Evolutionary conservation across 1,140 invertebrate species (phyloP).

Genomic region (Saccostrea echinata): DNA sequence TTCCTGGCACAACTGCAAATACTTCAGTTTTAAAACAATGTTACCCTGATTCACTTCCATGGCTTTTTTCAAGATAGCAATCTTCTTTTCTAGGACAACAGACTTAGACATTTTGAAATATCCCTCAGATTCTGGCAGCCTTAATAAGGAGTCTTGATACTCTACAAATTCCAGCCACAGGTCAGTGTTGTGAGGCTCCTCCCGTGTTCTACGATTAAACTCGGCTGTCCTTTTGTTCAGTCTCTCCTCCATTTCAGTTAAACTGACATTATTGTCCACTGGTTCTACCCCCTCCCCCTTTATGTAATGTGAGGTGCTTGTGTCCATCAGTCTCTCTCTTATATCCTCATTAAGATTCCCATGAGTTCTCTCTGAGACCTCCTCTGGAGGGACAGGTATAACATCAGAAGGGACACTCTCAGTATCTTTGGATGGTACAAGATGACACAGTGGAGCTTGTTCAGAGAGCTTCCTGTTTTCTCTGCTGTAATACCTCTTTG

Average conservation of each 20-base stretch:
- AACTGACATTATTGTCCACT: not conserved
- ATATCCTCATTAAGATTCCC: slow-evolving; percentile 44
- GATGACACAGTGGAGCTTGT: slow-evolving; percentile 41
- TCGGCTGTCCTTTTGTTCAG: slow-evolving; percentile 68
- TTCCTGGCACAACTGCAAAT: slow-evolving; percentile 76
- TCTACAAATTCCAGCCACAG: slow-evolving; percentile 81
- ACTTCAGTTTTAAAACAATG: slow-evolving; percentile 76
- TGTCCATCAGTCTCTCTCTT: slow-evolving; percentile 65
- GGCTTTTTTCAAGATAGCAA: slow-evolving; percentile 80
- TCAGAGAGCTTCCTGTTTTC: slow-evolving; percentile 60
- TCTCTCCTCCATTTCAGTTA: slow-evolving; percentile 34
- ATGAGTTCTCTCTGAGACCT: not conserved
- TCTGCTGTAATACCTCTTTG: slow-evolving; percentile 69
- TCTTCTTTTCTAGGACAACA: slow-evolving; percentile 79
- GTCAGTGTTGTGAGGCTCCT: slow-evolving; percentile 77
- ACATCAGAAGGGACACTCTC: not conserved
- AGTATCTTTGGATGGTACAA: slow-evolving; percentile 46
- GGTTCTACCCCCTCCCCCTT: slow-evolving; percentile 59
- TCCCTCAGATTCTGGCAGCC: slow-evolving; percentile 37
- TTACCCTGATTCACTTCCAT: slow-evolving; percentile 79
- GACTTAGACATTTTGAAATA: slow-evolving; percentile 53
- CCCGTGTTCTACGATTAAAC: slow-evolving; percentile 78
- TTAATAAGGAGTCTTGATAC: slow-evolving; percentile 78
- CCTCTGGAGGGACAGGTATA: not conserved
- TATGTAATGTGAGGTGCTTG: slow-evolving; percentile 64